Base-by-base conservation (phyloP, 2,113 vertebrate genomes). In the Sterrhoptilus dennistouni region DNA sequence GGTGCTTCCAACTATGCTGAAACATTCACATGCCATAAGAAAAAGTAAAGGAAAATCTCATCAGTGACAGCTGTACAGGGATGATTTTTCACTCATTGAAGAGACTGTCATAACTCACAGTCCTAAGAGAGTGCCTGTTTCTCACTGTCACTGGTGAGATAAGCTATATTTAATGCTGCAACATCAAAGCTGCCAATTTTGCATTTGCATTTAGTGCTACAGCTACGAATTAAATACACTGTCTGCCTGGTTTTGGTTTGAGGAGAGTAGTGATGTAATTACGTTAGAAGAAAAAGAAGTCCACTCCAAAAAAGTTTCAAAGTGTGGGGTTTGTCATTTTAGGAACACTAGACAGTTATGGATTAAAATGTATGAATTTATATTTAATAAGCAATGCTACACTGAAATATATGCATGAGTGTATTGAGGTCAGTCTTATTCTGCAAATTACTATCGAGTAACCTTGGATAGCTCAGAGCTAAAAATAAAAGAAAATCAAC, bases 91-190 rank as follows among this genome's bases (percentile, higher is more conserved):
- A 94, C 66, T 94, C 70, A 31, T 61, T 38, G 53, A 83, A 97
- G 89, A 93, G 90, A 64, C 96, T 98, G 97, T 97, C 96, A 96
- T 95, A 96, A 95, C 89, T 93, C 90, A 60, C 4, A 81, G 96
- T 97, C 97, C 96, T 97, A 60, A 80, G 97, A 97, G 96, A 97
- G 85, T 83, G 83, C 90, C 96, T 96, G 95, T 97, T 96, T 97
- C 93, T 97, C 95, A 87, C 94, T 96, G 96, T 97, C 96, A 92
- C 23, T 50, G 61, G 93, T 95, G 95, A 97, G 97, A 97, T 97
- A 94, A 97, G 95, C 94, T 96, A 81, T 95, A 96, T 94, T 76
- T 86, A 91, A 90, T 49, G 91, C 88, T 85, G 78, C 68, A 84
- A 59, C 28, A 74, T 95, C 96, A 95, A 75, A 88, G 92, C 96